These are phyloP conservation scores for Andricus grossulariae DNA, from an alignment of 1,140 invertebrate species.

Conservation along the genomic window DNA sequence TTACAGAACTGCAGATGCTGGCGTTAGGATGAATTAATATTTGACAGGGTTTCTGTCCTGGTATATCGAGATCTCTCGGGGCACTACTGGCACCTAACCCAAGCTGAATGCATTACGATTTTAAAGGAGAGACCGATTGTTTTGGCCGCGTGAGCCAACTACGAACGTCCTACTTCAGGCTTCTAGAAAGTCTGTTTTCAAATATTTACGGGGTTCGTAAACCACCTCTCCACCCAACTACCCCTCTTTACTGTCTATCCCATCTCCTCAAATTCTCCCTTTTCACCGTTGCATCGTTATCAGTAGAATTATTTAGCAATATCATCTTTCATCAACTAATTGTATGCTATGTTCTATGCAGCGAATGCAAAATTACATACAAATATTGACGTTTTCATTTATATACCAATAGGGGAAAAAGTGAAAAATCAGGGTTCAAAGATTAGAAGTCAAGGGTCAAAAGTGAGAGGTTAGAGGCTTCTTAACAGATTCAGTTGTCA, in stretches of 20 bases:
- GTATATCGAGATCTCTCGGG: slow-evolving; percentile 49
- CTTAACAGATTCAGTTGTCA: too few relatives aligned
- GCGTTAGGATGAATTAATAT: slow-evolving; percentile 60
- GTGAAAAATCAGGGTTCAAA: too few relatives aligned
- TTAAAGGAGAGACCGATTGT: slow-evolving; percentile 71
- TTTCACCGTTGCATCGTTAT: neutral
- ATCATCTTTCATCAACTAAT: neutral
- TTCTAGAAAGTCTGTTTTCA: slow-evolving; percentile 62
- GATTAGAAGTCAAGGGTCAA: too few relatives aligned
- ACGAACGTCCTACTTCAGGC: slow-evolving; percentile 56
- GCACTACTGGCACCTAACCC: slow-evolving; percentile 46
- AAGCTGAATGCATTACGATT: slow-evolving; percentile 67
- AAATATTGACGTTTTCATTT: too few relatives aligned
- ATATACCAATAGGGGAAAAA: too few relatives aligned
- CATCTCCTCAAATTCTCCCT: slow-evolving; percentile 2
- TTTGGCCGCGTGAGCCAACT: slow-evolving; percentile 68
- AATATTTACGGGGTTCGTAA: slow-evolving; percentile 70
- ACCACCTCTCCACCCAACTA: slow-evolving; percentile 47
- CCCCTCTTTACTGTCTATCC: slow-evolving; percentile 37
- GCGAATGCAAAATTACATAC: too few relatives aligned
- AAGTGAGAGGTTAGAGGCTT: too few relatives aligned
- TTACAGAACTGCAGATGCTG: slow-evolving; percentile 7
- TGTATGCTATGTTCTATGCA: too few relatives aligned
- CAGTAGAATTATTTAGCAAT: neutral
- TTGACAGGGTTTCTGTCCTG: slow-evolving; percentile 53